A percentile compares a stretch with the other conserved stretches of the same genome.
phyloP scores from a whole-genome alignment of 1,140 invertebrate genomes.

The Eulimnadia texana region DNA sequence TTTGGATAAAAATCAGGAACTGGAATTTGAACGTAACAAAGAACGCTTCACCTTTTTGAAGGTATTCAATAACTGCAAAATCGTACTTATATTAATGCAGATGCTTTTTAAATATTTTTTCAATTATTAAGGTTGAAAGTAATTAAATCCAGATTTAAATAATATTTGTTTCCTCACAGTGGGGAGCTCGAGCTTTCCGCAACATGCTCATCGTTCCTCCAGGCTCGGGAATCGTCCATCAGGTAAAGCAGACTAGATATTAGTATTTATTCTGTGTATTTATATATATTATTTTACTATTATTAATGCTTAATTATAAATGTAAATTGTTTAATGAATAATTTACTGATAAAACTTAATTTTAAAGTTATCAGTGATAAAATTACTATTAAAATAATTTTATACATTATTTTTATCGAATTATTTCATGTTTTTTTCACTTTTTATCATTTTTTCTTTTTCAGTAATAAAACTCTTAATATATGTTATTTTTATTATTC shows the following conservation, averaged over 20 bases:
- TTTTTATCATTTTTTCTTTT: no score
- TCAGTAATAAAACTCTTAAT: no score
- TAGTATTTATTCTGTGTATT: background rate
- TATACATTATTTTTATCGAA: no score
- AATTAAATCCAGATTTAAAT: no score
- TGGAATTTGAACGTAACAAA: slow-evolving; percentile 92
- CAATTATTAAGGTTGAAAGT: background rate
- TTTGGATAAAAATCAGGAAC: slow-evolving; percentile 78
- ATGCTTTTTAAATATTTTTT: background rate
- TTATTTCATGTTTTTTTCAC: no score
- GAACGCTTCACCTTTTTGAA: slow-evolving; percentile 93
- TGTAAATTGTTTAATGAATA: no score
- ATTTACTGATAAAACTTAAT: no score
- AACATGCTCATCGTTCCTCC: slow-evolving; percentile 97
- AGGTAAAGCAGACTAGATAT: slow-evolving; percentile 35
- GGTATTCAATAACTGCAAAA: slow-evolving; percentile 40
- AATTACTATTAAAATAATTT: no score
- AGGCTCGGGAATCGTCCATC: slow-evolving; percentile 94
- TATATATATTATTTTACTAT: no score
- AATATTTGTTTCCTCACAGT: slow-evolving; percentile 37
- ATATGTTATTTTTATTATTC: no score
- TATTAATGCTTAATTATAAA: no score
- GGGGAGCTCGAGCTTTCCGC: slow-evolving; percentile 87
- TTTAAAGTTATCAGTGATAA: no score
- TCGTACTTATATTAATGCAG: slow-evolving; percentile 1